phyloP scores from a whole-genome alignment of 2,888 invertebrate genomes.

The Limnephilus rhombicus region DNA sequence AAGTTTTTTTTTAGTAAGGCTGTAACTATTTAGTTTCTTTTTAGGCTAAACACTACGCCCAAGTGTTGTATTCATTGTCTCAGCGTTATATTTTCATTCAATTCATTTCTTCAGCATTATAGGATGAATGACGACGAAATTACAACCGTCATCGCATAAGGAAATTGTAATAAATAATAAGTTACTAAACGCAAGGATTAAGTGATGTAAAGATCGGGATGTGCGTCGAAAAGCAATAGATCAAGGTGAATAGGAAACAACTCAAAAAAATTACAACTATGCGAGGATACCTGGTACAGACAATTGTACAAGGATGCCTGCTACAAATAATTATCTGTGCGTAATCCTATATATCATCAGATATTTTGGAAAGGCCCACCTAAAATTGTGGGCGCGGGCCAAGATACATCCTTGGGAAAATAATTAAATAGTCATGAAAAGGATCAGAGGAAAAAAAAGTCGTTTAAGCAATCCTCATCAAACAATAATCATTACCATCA shows the following conservation, averaged over 20 bases:
- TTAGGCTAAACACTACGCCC: too few relatives aligned
- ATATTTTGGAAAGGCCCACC: not conserved
- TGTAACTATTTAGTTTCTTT: too few relatives aligned
- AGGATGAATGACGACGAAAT: not conserved
- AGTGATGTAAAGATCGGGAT: not conserved
- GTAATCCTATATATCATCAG: too few relatives aligned
- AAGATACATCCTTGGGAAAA: not conserved
- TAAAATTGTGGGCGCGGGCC: not conserved
- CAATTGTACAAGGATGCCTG: not conserved
- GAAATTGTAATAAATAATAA: not conserved
- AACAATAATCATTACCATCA: too few relatives aligned
- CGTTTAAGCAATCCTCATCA: too few relatives aligned
- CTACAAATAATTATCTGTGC: not conserved
- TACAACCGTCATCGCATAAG: not conserved
- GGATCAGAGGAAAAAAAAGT: too few relatives aligned
- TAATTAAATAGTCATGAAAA: not conserved
- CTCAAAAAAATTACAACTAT: not conserved
- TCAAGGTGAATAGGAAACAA: not conserved
- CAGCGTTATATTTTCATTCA: too few relatives aligned
- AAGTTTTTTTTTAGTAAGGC: too few relatives aligned
- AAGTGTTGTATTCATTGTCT: too few relatives aligned
- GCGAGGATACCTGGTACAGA: not conserved
- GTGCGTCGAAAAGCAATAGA: not conserved
- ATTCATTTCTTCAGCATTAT: too few relatives aligned
- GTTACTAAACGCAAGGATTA: not conserved